These are phyloP conservation scores for Stigmatopora nigra DNA, from an alignment of 2,113 vertebrate species.

Conservation along the genomic window DNA sequence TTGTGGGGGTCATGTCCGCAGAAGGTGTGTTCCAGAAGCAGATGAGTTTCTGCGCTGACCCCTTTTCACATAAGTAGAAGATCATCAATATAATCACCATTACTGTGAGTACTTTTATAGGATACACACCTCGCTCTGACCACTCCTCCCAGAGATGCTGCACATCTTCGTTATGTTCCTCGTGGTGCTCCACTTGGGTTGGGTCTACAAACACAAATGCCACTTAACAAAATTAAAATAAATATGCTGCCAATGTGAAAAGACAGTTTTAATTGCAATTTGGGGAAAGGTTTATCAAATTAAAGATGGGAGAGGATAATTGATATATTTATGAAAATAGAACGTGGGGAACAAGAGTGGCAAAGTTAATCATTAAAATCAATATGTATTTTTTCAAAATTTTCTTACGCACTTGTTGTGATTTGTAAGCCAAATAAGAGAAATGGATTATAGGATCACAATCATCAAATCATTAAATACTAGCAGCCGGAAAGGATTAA, in stretches of 20 bases:
- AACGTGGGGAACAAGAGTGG: too few species aligned
- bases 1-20: slow-evolving; percentile 58
- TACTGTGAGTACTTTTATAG: not conserved
- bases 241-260: not conserved
- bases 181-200: slow-evolving; percentile 28
- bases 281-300: not conserved
- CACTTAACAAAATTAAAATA: too few species aligned
- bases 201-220: not conserved
- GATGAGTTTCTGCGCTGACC: slow-evolving; percentile 63
- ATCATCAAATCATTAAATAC: not conserved
- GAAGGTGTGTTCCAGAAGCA: slow-evolving; percentile 62
- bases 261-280: not conserved
- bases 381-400: too few species aligned
- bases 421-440: too few species aligned
- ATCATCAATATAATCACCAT: not conserved
- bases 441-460: slow-evolving; percentile 1
- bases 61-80: slow-evolving; percentile 32
- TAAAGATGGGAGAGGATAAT: not conserved
- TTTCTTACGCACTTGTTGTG: too few species aligned
- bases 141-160: slow-evolving; percentile 69
- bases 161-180: slow-evolving; percentile 42
- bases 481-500: not conserved
- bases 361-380: too few species aligned
- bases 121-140: slow-evolving; percentile 62
- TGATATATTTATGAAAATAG: too few species aligned